Conservation (phyloP, 2,888 invertebrate genomes). For the Phengaris alcon region DNA sequence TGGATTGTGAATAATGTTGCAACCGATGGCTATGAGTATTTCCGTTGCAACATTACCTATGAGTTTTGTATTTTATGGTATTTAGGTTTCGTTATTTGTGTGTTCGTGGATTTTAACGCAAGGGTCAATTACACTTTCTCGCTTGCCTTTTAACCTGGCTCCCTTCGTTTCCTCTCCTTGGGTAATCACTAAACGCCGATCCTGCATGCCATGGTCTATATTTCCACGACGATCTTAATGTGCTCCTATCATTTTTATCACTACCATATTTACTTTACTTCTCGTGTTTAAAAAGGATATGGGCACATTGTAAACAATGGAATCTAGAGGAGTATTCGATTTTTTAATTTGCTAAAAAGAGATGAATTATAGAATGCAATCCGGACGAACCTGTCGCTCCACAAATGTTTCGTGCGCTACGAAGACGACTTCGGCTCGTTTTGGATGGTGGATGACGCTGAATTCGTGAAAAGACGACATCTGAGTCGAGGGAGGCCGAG, state of each 20-base stretch:
- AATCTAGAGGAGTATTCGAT: slow-evolving; percentile 32
- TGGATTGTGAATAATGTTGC: slow-evolving; percentile 66
- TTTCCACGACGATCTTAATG: slow-evolving; percentile 76
- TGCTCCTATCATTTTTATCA: slow-evolving; percentile 57
- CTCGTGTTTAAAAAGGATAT: slow-evolving; percentile 47
- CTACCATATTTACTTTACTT: slow-evolving; percentile 12
- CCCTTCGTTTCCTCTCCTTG: slow-evolving; percentile 60
- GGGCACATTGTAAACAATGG: slow-evolving; percentile 48
- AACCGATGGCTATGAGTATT: slow-evolving; percentile 42
- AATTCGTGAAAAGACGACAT: slow-evolving; percentile 98
- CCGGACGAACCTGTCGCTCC: slow-evolving; percentile 99
- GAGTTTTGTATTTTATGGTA: slow-evolving; percentile 67
- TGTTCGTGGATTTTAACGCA: slow-evolving; percentile 75
- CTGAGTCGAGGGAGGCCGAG: slow-evolving; percentile 96
- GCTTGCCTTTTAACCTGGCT: slow-evolving; percentile 74
- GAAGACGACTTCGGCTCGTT: slow-evolving; percentile 99
- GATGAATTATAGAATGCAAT: slow-evolving; percentile 94
- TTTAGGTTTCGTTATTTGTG: slow-evolving; percentile 73
- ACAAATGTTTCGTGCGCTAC: slow-evolving; percentile 99
- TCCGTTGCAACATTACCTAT: slow-evolving; percentile 58
- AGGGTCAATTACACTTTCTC: slow-evolving; percentile 74
- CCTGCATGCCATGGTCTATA: slow-evolving; percentile 67
- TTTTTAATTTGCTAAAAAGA: slow-evolving; percentile 56
- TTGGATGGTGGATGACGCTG: slow-evolving; percentile 99
- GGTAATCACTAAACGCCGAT: slow-evolving; percentile 57